Base-by-base conservation (phyloP, 2,888 invertebrate species). In the Odontomyia ornata region DNA sequence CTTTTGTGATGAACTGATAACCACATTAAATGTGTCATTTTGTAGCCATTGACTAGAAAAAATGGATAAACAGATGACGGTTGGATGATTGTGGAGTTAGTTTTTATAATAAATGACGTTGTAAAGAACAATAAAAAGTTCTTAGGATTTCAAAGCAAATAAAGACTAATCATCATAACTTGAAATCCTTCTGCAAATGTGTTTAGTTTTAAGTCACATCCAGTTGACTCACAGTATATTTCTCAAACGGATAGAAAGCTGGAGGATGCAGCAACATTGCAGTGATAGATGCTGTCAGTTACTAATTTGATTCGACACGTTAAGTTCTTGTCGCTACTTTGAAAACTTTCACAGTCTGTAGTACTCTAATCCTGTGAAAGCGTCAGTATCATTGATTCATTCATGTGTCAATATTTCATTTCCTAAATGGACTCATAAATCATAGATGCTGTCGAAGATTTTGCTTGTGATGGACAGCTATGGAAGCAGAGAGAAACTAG, bases 381-480 rank as follows among this genome's bases (percentile, higher is more conserved):
- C 7, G 18, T 13, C 52, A 36, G 11, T 3, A 36, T 30, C 36
- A 65, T n/a, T 65, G 28, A 25, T 65, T 65, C n/a, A 21, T 65
- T 43, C 57, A 9, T 60, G 57, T 47, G 71, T 47, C 73, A 73
- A 73, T 73, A 73, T 73, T 73, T 73, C 73, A 73, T 73, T 73
- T 73, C 30, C 57, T 73, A 73, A 73, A 73, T 73, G 73, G 73
- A 73, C 36, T 36, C 73, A 73, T 73, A 73, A 73, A 73, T 73
- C 73, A 73, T 73, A 21, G 60, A 73, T 23, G 23, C 21, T 43
- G 60, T 73, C 73, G 73, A 60, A 73, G 60, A 73, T 60, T 73
- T 73, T 36, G 3, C 23, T 36, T 23, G 15, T 73, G 73, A 73
- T 57, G 30, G 73, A 73, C 73, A 60, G 36, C n/a, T 72, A 25